A percentile compares a stretch with the other conserved stretches of the same genome.
phyloP scores from a whole-genome alignment of 1,140 invertebrate genomes.

The Piezodorus guildinii region DNA sequence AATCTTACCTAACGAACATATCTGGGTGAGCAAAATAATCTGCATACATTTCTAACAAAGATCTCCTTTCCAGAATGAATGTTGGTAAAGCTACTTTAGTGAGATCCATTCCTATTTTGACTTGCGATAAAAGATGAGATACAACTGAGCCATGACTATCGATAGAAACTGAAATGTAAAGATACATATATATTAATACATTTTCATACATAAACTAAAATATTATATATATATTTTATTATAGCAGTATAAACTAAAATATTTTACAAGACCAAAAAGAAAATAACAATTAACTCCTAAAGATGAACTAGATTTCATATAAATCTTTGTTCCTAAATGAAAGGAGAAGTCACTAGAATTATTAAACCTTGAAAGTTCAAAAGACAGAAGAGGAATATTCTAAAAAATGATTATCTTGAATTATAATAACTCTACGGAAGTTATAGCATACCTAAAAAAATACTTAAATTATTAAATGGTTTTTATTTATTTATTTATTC shows the following conservation, averaged over 20 bases:
- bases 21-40: conserved; percentile 98
- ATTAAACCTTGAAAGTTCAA: no score
- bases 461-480: no score
- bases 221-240: neutral
- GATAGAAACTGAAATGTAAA: conserved; percentile 40
- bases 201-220: no score
- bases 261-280: neutral
- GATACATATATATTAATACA: neutral
- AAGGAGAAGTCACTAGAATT: neutral
- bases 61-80: conserved; percentile 89
- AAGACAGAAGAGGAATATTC: no score
- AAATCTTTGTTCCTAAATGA: neutral
- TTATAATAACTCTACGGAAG: no score
- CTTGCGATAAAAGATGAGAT: conserved; percentile 85
- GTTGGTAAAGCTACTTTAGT: conserved; percentile 96
- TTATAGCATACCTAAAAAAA: no score
- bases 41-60: conserved; percentile 93
- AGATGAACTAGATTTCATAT: neutral
- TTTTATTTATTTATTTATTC: no score
- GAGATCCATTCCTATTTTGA: conserved; percentile 96
- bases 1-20: conserved; percentile 76
- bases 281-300: neutral
- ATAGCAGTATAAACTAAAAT: neutral
- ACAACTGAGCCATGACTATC: conserved; percentile 91
- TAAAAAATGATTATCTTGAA: no score